Base-by-base conservation (phyloP, 2,113 vertebrate genomes). In the Numida meleagris region DNA sequence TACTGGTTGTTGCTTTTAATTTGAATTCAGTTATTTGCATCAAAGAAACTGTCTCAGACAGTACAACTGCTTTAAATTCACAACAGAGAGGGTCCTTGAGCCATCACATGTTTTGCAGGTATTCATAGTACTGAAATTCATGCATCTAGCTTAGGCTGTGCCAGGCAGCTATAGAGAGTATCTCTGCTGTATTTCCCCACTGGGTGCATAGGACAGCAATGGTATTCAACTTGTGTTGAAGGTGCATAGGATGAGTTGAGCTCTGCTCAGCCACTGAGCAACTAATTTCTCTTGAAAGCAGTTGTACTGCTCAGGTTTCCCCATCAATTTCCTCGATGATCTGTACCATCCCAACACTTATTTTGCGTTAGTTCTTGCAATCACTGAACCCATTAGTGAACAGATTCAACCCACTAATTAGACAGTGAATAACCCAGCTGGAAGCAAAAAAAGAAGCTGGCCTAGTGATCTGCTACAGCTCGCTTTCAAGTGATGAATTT, bases 1-100 rank as follows among this genome's bases (percentile, higher is more conserved):
- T 94, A 88, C 85, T 77, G 42, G 40, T 89, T 86, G 79, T 67
- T 94, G 82, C 59, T 88, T 94, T 95, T 95, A 94, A 82, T 89
- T 90, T 93, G 29, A 66, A 62, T 77, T 88, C 82, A 62, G 58
- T 78, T 95, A 80, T 75, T 43, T 90, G 63, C 68, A 25, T 36
- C 66, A 62, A 63, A 80, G 68, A 80, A 88, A 83, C 38, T 6
- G 33, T 66, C 79, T 93, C 75, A 92, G 91, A 79, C 40, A 12
- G 68, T 59, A 36, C 50, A 72, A 16, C 27, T 86, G 40, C 46
- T 80, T 94, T 91, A 70, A 74, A 66, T 78, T 90, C 80, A 63
- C 57, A 45, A 11, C 40, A 82, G 20, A 67, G 91, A 59, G 27
- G 57, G 65, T 57, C 36, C 2, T 3, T 78, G 72, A 94, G 31